A percentile compares a stretch with the other conserved stretches of the same genome.
Conservation (phyloP, 2,888 invertebrate species). For the Agriopis leucophaearia region DNA sequence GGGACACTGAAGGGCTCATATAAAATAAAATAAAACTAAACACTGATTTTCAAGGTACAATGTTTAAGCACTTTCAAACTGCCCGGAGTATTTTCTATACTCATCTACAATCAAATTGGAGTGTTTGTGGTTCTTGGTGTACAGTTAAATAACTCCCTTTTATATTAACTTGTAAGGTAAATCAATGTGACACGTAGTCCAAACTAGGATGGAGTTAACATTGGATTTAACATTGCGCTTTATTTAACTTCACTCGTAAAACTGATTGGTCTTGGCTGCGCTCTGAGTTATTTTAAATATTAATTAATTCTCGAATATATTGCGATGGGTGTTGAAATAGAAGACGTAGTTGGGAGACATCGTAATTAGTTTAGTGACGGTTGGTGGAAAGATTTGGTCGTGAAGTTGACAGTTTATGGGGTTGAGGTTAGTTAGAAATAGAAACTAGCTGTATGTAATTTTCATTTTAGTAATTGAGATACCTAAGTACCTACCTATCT, state of each 20-base stretch:
- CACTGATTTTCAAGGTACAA: too few species aligned
- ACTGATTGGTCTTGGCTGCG: slow-evolving; percentile 35
- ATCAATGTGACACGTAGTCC: not conserved
- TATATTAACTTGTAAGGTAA: not conserved
- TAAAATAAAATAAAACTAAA: too few species aligned
- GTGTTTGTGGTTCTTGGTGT: not conserved
- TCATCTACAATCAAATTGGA: too few species aligned
- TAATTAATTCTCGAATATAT: slow-evolving; percentile 38
- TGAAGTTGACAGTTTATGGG: slow-evolving; percentile 7
- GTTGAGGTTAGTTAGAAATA: slow-evolving; percentile 3
- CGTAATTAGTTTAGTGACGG: slow-evolving; percentile 27
- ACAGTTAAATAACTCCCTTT: not conserved
- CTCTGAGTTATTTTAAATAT: slow-evolving; percentile 33
- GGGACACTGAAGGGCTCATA: too few species aligned
- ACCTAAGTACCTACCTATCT: too few species aligned
- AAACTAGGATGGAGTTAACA: slow-evolving; percentile 6
- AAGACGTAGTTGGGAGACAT: slow-evolving; percentile 14
- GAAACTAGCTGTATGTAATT: not conserved
- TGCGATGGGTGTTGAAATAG: slow-evolving; percentile 17
- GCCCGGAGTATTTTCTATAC: too few species aligned
- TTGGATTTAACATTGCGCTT: slow-evolving; percentile 21
- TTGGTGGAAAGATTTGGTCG: slow-evolving; percentile 10
- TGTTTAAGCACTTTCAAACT: too few species aligned
- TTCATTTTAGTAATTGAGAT: not conserved
- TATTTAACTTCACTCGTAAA: slow-evolving; percentile 38